These are phyloP conservation scores for Brachylomia viminalis DNA, from an alignment of 2,888 invertebrate genomes.

Conservation along the genomic window DNA sequence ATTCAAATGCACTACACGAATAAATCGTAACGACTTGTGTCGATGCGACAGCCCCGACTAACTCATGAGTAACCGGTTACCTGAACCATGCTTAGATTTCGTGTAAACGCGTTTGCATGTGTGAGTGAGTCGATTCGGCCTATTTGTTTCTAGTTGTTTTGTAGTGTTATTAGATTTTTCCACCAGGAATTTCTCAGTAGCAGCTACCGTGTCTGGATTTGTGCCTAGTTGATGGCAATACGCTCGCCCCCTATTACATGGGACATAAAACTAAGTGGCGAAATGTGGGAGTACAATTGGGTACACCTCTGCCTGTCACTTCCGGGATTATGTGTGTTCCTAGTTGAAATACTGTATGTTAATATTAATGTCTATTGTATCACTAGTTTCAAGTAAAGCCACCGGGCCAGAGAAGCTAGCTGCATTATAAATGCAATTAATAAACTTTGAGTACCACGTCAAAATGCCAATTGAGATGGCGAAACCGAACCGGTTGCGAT, in stretches of 20 bases:
- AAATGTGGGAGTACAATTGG: neutral
- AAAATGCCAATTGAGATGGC: conserved; percentile 87
- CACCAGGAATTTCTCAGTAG: neutral
- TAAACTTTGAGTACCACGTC: conserved; percentile 80
- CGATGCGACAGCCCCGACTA: neutral
- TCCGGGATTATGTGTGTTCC: no score
- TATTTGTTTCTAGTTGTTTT: neutral
- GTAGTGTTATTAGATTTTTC: neutral
- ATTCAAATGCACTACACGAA: neutral
- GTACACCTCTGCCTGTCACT: neutral
- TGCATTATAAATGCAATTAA: conserved; percentile 30
- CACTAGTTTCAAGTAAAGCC: neutral
- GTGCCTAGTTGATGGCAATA: neutral
- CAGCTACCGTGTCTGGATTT: neutral
- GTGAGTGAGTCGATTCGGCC: neutral
- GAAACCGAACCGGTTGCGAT: conserved; percentile 82
- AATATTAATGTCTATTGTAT: neutral
- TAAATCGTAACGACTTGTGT: neutral
- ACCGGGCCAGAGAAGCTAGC: neutral
- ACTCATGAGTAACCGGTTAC: neutral
- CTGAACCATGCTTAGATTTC: neutral
- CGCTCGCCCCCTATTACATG: neutral
- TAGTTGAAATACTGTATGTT: neutral
- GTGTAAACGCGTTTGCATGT: neutral
- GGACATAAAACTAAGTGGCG: neutral